These are phyloP conservation scores for Junonia oenone DNA, from an alignment of 2,888 invertebrate species.

Conservation along the genomic window DNA sequence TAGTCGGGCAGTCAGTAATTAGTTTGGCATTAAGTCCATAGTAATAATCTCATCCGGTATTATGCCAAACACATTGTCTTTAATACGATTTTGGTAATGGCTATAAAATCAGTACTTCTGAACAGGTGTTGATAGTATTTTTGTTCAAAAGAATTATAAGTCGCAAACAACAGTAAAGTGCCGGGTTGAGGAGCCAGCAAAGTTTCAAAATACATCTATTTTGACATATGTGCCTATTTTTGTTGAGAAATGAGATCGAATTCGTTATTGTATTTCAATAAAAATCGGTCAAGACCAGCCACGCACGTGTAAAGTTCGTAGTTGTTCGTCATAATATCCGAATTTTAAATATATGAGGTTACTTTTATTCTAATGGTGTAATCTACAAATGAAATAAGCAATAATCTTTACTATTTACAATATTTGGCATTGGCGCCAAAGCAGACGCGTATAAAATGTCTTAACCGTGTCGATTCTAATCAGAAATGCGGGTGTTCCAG, in stretches of 20 bases:
- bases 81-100: background rate
- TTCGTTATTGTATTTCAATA: too few species aligned
- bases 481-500: constrained; percentile 21
- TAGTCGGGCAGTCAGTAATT: background rate
- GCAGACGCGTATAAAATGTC: constrained; percentile 11
- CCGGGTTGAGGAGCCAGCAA: constrained; percentile 51
- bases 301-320: too few species aligned
- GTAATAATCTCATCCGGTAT: background rate
- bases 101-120: background rate
- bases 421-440: constrained; percentile 18
- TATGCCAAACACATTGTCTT: background rate
- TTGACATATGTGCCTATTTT: constrained; percentile 24
- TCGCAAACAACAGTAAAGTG: constrained; percentile 58
- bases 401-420: background rate
- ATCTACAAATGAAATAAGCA: too few species aligned
- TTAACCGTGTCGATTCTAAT: constrained; percentile 14
- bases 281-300: too few species aligned
- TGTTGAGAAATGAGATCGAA: background rate
- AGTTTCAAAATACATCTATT: constrained; percentile 43
- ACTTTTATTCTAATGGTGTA: too few species aligned
- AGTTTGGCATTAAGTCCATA: background rate
- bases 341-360: too few species aligned
- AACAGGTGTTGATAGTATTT: constrained; percentile 25
- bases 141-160: constrained; percentile 38
- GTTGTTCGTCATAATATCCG: too few species aligned